A percentile compares a stretch with the other conserved stretches of the same genome.
Evolutionary conservation across 2,797 vertebrate genomes (phyloP).

Genomic region (Sciaenops ocellatus): DNA sequence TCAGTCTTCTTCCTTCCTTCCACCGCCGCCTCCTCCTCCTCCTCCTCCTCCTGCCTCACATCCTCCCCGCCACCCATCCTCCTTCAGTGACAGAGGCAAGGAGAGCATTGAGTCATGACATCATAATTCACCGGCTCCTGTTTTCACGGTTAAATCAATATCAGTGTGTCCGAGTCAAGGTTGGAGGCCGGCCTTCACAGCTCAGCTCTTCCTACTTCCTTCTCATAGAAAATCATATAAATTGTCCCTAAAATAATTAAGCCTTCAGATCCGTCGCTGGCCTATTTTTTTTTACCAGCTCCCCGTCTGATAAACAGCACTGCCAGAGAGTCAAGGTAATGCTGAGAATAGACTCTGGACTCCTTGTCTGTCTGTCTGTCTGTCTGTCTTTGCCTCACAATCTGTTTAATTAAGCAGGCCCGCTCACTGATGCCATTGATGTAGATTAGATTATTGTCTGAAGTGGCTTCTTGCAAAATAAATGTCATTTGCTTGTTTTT

Average conservation of each 20-base stretch:
- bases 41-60: not conserved
- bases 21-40: slow-evolving; percentile 53
- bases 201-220: slow-evolving; percentile 75
- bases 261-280: slow-evolving; percentile 80
- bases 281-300: slow-evolving; percentile 72
- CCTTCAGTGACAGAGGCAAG: slow-evolving; percentile 81
- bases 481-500: not conserved
- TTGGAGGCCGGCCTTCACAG: slow-evolving; percentile 80
- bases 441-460: not conserved
- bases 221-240: slow-evolving; percentile 85
- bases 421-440: not conserved
- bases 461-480: slow-evolving; percentile 8
- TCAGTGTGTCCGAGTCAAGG: slow-evolving; percentile 86
- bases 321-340: slow-evolving; percentile 76
- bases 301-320: slow-evolving; percentile 74
- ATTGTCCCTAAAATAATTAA: slow-evolving; percentile 86
- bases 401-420: slow-evolving; percentile 13
- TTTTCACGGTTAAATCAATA: slow-evolving; percentile 88
- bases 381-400: not conserved
- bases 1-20: slow-evolving; percentile 19
- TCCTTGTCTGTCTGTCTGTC: slow-evolving; percentile 23
- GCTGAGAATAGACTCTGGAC: slow-evolving; percentile 62
- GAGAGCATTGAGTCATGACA: slow-evolving; percentile 85
- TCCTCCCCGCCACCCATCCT: slow-evolving; percentile 51
- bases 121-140: slow-evolving; percentile 85